Conservation (phyloP, 2,888 invertebrate species). For the Tridacna gigas region DNA sequence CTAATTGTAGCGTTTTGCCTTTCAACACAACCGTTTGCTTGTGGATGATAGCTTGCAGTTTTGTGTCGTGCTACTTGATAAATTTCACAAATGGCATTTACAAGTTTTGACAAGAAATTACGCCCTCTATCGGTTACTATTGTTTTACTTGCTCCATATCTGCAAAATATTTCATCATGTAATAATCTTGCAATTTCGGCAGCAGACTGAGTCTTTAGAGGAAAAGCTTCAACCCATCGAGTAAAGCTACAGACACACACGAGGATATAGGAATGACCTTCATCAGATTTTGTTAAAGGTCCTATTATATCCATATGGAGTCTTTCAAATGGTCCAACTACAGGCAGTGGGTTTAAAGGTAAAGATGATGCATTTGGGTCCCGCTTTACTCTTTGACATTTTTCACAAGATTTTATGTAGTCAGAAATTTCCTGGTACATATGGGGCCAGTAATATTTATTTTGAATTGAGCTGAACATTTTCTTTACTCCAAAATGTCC, state of each 20-base stretch:
- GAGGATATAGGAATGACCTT: conserved; percentile 49
- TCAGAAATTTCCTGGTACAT: conserved; percentile 49
- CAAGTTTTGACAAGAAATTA: conserved; percentile 56
- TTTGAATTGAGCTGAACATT: conserved; percentile 23
- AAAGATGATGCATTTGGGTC: conserved; percentile 27
- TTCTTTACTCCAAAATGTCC: conserved; percentile 40
- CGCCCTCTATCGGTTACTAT: conserved; percentile 54
- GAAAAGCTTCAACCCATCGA: conserved; percentile 58
- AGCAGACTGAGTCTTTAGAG: conserved; percentile 49
- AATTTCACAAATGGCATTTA: conserved; percentile 56
- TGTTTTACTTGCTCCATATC: conserved; percentile 46
- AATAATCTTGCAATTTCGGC: conserved; percentile 43
- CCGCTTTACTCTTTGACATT: conserved; percentile 56
- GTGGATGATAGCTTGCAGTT: conserved; percentile 46
- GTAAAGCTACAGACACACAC: conserved; percentile 51
- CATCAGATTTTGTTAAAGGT: conserved; percentile 47
- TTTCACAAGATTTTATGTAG: conserved; percentile 58
- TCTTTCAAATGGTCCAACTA: conserved; percentile 38
- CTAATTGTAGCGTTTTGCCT: conserved; percentile 49
- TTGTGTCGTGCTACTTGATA: conserved; percentile 49
- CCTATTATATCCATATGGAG: conserved; percentile 58
- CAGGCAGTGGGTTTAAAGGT: conserved; percentile 56
- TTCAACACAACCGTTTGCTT: conserved; percentile 52
- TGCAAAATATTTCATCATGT: conserved; percentile 54
- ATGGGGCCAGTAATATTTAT: conserved; percentile 56